Base-by-base conservation (phyloP, 2,888 invertebrate species). In the Harpalus rufipes region DNA sequence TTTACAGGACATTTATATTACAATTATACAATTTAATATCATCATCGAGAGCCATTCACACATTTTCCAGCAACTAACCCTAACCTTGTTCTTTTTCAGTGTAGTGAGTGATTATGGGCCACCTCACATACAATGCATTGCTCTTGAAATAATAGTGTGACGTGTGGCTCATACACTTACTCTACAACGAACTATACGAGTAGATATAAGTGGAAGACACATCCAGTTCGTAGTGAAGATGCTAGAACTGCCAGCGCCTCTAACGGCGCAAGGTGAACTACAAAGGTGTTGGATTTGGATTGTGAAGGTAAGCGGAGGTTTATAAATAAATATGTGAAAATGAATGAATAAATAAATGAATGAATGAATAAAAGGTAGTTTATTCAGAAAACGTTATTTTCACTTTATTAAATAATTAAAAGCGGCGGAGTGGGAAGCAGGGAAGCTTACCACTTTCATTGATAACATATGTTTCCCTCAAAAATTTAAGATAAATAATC, bases 241-340 rank as follows among this genome's bases (percentile, higher is more conserved):
- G 44, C 44, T 51, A 51, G 44, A 51, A 51, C 44, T 51, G 12
- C 12, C 44, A 51, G 44, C 44, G 44, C 44, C 44, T 51, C 44
- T 51, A 51, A 51, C 44, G 44, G 44, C 44, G 44, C 44, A 8
- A 51, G 2, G 12, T 7, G 44, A 51, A 51, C 44, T 51, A 51
- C 44, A 51, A 51, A 51, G 44, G 44, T 51, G 44, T 51, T 51
- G 44, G 44, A 51, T 51, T 51, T 51, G 44, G 44, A 51, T 51
- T 51, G 44, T 51, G 10, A 51, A 51, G 44, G 44, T 51, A 4
- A 51, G 44, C 32, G 12, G 44, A 51, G 44, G 44, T 12, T 51
- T 12, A 51, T 51, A 51, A 51, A 51, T 8, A 12, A 51, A 51
- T 51, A 7, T 2, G 12, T 8, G 12, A 12, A 12, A 51, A 51